A percentile compares a stretch with the other conserved stretches of the same genome.
Conservation (phyloP, 2,888 invertebrate genomes). For the Trilocha varians region DNA sequence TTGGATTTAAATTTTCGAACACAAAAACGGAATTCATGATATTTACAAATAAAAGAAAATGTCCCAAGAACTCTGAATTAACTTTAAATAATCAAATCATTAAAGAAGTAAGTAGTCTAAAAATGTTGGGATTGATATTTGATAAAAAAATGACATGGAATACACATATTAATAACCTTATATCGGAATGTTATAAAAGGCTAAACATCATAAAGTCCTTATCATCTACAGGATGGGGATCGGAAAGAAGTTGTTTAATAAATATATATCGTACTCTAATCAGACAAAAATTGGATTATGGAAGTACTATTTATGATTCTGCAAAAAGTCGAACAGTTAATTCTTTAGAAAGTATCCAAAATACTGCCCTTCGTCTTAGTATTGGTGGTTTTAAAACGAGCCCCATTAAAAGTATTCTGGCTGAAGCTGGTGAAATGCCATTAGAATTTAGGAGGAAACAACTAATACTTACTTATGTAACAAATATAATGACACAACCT, state of each 20-base stretch:
- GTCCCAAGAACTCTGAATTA: not conserved
- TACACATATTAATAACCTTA: conserved; percentile 9
- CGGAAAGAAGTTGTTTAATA: conserved; percentile 8
- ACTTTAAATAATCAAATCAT: conserved; percentile 4
- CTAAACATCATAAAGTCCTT: conserved; percentile 9
- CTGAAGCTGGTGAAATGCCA: too few relatives aligned
- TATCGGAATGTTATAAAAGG: conserved; percentile 10
- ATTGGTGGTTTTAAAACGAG: too few relatives aligned
- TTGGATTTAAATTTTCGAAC: conserved; percentile 11
- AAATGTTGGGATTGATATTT: conserved; percentile 9
- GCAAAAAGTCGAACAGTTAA: too few relatives aligned
- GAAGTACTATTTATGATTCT: conserved; percentile 8
- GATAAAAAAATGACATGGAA: conserved; percentile 10
- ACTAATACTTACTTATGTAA: too few relatives aligned
- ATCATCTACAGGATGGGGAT: conserved; percentile 9
- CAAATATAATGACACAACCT: not conserved
- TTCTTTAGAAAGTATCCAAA: too few relatives aligned
- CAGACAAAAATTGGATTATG: conserved; percentile 11
- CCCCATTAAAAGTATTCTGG: too few relatives aligned
- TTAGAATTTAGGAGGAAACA: too few relatives aligned
- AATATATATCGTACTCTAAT: conserved; percentile 8
- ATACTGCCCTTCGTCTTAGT: too few relatives aligned
- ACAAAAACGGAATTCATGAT: conserved; percentile 11
- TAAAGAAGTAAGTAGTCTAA: conserved; percentile 8
- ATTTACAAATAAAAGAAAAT: conserved; percentile 5